phyloP scores from a whole-genome alignment of 2,797 vertebrate genomes.

The Orestias chungarensis region DNA sequence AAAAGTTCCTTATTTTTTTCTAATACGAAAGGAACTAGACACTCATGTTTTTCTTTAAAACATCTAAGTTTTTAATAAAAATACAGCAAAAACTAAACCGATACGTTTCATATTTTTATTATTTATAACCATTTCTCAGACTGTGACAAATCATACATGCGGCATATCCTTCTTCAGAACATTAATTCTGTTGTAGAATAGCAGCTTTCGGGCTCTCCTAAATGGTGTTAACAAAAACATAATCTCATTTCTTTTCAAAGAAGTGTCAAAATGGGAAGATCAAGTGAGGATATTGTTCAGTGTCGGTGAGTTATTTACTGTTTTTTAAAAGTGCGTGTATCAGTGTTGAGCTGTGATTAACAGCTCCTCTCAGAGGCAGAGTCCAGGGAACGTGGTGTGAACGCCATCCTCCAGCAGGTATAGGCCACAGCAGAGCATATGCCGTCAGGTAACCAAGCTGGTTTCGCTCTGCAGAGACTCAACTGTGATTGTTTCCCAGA shows the following conservation, averaged over 20 bases:
- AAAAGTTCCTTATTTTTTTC: neutral
- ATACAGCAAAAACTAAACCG: neutral
- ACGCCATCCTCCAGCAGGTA: conserved; percentile 84
- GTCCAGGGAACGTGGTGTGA: conserved; percentile 77
- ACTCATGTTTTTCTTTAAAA: neutral
- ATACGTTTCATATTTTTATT: neutral
- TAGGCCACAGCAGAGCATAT: conserved; percentile 84
- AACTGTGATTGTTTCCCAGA: conserved; percentile 77
- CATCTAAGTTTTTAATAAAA: neutral
- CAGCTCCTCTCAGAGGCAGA: conserved; percentile 60
- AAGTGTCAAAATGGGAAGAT: conserved; percentile 16
- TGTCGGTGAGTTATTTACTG: conserved; percentile 65
- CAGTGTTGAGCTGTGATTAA: conserved; percentile 77
- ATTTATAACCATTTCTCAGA: neutral
- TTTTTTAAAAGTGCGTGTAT: conserved; percentile 60
- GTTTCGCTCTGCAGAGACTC: conserved; percentile 76
- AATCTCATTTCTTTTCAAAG: conserved; percentile 23
- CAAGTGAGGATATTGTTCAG: conserved; percentile 17
- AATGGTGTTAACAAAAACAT: conserved; percentile 23
- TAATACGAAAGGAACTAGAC: too few species aligned
- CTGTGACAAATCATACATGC: neutral
- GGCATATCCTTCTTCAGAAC: neutral
- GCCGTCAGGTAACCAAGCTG: conserved; percentile 79
- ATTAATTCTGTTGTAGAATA: conserved; percentile 22
- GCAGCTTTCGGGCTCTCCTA: conserved; percentile 31